Evolutionary conservation across 2,888 invertebrate species (phyloP).

Genomic region (Calameuta idolon): DNA sequence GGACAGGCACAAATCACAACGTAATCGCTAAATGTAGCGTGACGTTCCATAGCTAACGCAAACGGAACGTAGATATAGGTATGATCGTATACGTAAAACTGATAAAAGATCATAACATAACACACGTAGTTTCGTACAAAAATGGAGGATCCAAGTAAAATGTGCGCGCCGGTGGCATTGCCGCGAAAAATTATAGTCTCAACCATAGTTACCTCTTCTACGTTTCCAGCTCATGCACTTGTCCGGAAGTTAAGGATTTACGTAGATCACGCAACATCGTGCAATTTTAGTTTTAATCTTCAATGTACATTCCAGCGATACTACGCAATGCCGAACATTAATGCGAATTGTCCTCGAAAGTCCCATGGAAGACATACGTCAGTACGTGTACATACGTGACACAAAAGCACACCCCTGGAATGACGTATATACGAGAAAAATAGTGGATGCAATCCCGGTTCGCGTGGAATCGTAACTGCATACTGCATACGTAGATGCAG

Average conservation of each 20-base stretch:
- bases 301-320: background rate
- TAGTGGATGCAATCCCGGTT: background rate
- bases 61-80: slow-evolving; percentile 31
- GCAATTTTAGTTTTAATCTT: background rate
- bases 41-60: slow-evolving; percentile 36
- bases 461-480: background rate
- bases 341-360: background rate
- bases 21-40: slow-evolving; percentile 57
- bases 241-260: background rate
- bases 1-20: slow-evolving; percentile 48
- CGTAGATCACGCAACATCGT: background rate
- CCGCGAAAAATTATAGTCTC: background rate
- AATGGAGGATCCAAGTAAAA: background rate
- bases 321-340: background rate
- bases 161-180: background rate
- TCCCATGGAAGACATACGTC: background rate
- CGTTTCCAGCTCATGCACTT: background rate
- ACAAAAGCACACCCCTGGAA: background rate
- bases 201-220: background rate
- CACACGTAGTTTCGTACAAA: background rate
- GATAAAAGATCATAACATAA: slow-evolving; percentile 36
- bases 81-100: slow-evolving; percentile 36
- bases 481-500: background rate
- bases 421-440: background rate
- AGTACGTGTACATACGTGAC: background rate